These are phyloP conservation scores for Acromyrmex charruanus DNA, from an alignment of 1,140 invertebrate species.

Conservation along the genomic window DNA sequence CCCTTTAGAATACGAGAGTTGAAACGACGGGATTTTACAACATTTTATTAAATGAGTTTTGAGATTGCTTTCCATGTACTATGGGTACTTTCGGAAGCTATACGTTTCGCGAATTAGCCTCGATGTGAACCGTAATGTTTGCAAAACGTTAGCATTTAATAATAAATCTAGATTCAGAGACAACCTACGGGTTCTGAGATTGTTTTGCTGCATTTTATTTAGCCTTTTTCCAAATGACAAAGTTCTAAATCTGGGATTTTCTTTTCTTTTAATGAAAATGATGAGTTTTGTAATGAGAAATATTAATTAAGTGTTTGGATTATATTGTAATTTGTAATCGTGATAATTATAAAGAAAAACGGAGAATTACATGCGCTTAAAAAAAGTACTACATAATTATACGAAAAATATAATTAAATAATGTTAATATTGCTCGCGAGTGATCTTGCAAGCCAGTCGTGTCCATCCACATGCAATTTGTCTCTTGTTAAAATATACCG, in stretches of 20 bases:
- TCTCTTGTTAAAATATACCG: constrained; percentile 34
- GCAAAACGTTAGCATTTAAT: no score
- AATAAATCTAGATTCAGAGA: no score
- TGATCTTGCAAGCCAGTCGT: background rate
- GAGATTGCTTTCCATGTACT: background rate
- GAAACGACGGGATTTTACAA: background rate
- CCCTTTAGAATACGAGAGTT: background rate
- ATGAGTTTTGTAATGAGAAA: background rate
- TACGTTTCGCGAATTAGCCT: no score
- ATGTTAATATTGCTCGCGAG: background rate
- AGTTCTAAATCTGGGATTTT: background rate
- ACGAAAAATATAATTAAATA: background rate
- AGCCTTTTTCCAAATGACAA: background rate
- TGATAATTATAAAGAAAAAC: background rate
- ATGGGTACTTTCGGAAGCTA: background rate
- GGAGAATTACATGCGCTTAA: background rate
- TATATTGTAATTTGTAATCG: background rate
- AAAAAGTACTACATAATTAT: background rate
- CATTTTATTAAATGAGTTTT: background rate
- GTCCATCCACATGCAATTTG: background rate
- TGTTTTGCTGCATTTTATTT: background rate
- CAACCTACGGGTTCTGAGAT: no score
- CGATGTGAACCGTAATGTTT: no score
- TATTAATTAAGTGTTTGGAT: background rate
- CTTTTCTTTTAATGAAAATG: background rate